phyloP scores from a whole-genome alignment of 1,140 invertebrate genomes.

The Drosophila nigromelanica region DNA sequence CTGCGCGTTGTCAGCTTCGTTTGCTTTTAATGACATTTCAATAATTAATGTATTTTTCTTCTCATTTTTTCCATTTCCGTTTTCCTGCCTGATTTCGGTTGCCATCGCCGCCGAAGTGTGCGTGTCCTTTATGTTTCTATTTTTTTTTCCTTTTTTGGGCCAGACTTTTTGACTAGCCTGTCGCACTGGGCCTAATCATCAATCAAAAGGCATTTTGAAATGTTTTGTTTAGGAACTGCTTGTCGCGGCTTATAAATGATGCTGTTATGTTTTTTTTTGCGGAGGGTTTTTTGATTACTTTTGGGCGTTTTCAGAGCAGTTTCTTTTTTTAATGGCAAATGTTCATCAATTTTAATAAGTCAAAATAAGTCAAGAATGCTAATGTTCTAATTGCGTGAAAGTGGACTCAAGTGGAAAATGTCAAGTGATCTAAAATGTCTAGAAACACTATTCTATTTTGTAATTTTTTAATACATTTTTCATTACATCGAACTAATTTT shows the following conservation, averaged over 20 bases:
- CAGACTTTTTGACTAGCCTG: conserved; percentile 67
- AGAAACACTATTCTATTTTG: background rate
- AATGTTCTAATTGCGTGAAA: conserved; percentile 39
- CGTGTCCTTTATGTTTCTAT: conserved; percentile 48
- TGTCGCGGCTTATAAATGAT: conserved; percentile 81
- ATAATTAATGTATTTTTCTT: conserved; percentile 77
- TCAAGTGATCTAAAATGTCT: background rate
- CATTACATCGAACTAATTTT: no score
- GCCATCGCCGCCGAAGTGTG: conserved; percentile 48
- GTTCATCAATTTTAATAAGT: conserved; percentile 67
- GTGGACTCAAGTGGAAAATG: background rate
- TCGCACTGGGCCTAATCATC: conserved; percentile 59
- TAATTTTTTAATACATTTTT: no score
- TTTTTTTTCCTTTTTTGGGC: conserved; percentile 19
- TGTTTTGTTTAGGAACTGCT: conserved; percentile 64
- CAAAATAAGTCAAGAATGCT: conserved; percentile 39
- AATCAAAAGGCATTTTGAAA: conserved; percentile 74
- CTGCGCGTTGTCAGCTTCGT: conserved; percentile 67
- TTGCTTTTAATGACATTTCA: conserved; percentile 79
- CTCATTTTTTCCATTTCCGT: conserved; percentile 50
- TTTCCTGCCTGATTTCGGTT: conserved; percentile 47
- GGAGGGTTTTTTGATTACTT: conserved; percentile 56
- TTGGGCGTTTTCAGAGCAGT: conserved; percentile 40
- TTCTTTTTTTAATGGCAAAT: conserved; percentile 51
- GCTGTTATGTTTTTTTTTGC: conserved; percentile 32